These are phyloP conservation scores for Salminus brasiliensis DNA, from an alignment of 2,113 vertebrate genomes.

Conservation along the genomic window DNA sequence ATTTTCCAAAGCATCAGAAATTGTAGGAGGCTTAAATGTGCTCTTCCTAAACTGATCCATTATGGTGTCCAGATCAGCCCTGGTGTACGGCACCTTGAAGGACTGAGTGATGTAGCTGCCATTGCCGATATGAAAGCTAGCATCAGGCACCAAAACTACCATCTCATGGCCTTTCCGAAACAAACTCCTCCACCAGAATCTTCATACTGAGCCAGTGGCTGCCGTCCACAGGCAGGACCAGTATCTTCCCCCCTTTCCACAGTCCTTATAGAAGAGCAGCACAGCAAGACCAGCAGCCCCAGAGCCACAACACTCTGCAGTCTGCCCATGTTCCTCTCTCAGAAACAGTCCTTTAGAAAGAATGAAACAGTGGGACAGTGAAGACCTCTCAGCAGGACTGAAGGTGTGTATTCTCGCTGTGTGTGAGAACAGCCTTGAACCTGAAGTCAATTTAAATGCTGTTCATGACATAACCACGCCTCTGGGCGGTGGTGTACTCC, in stretches of 20 bases:
- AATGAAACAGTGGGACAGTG: constrained; percentile 1
- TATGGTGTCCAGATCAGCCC: constrained; percentile 56
- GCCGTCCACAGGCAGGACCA: constrained; percentile 81
- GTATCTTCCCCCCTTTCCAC: constrained; percentile 72
- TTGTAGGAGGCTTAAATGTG: too few species aligned
- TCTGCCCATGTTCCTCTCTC: too few species aligned
- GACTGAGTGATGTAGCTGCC: constrained; percentile 61
- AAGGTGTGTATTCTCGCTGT: too few species aligned
- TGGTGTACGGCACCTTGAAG: constrained; percentile 66
- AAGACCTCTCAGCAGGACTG: constrained; percentile 23
- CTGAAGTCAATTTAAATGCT: not conserved
- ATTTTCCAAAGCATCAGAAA: constrained; percentile 40
- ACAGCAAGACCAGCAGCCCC: constrained; percentile 63
- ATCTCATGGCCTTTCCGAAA: constrained; percentile 75
- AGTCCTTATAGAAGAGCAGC: constrained; percentile 52
- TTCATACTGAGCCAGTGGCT: constrained; percentile 89
- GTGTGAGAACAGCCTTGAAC: not conserved
- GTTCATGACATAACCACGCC: constrained; percentile 45
- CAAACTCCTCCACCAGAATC: constrained; percentile 78
- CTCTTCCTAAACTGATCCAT: constrained; percentile 3
- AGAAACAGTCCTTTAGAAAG: not conserved
- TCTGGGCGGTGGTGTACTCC: not conserved
- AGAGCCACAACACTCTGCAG: constrained; percentile 53
- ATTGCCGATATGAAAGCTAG: constrained; percentile 61
- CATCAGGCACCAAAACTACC: constrained; percentile 77